Evolutionary conservation across 2,113 vertebrate genomes (phyloP), one percentile per base, ranked within the genome.

Genomic region (Eudyptes chrysolophus): DNA sequence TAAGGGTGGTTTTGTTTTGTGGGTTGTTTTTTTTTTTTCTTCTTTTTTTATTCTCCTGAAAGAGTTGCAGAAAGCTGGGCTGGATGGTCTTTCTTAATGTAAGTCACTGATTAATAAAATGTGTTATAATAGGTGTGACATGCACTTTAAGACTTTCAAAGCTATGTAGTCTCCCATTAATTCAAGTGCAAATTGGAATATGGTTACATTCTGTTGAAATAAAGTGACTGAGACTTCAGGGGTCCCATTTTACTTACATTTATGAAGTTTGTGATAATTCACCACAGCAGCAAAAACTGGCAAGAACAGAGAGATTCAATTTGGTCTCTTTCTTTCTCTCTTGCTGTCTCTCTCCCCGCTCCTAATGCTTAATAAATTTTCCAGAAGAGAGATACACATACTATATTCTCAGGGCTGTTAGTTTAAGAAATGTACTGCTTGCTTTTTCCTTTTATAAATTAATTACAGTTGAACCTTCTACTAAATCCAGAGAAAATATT

Each of bases 131-230:
- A 95, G 75, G 89, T 94, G 91, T 80, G 89, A 90, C 88, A 95
- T 88, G 79, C 87, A 94, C 92, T 97, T 95, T 93, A 95, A 96
- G 95, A 92, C 80, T 94, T 96, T 93, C 96, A 96, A 96, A 97
- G 89, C 74, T 88, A 84, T 77, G 70, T 89, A 95, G 89, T 69
- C 83, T 93, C 79, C 93, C 55, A 70, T 96, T 94, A 96, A 95
- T 92, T 93, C 64, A 64, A 90, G 95, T 93, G 89, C 79, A 87
- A 96, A 95, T 86, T 91, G 90, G 95, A 97, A 97, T 64, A 83
- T 90, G 76, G 95, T 96, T 96, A 92, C 86, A 91, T 93, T 96
- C 85, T 85, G 92, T 89, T 95, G 94, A 95, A 96, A 87, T 92
- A 90, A 92, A 80, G 83, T 90, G 95, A 91, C 71, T 81, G 70